These are phyloP conservation scores for Gymnobelideus leadbeateri DNA, from an alignment of 2,113 vertebrate genomes.

Conservation along the genomic window DNA sequence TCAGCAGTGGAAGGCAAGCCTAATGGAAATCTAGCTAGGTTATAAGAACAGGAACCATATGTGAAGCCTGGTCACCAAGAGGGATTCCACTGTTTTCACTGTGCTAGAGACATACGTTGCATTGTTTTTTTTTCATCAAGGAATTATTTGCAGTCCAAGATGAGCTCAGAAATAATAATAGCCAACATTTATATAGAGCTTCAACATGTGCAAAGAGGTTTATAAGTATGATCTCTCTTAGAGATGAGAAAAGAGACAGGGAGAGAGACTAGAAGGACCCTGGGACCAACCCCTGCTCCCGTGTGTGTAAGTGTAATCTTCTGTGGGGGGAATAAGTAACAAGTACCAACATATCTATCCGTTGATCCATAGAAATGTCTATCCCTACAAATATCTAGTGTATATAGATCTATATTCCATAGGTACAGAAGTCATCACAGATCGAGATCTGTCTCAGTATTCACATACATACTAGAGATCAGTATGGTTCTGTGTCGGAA, in stretches of 20 bases:
- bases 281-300: background rate
- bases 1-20: fast-evolving
- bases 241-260: background rate
- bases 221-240: background rate
- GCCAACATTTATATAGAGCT: background rate
- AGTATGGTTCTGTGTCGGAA: no score
- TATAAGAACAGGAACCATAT: fast-evolving
- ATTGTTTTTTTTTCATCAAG: fast-evolving
- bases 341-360: no score
- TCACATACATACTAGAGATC: no score
- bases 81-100: background rate
- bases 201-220: background rate
- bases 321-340: no score
- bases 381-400: no score
- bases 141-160: fast-evolving
- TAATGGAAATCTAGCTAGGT: background rate
- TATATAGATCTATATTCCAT: no score
- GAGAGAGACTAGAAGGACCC: background rate
- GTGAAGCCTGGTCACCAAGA: background rate
- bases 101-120: fast-evolving
- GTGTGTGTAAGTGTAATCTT: no score
- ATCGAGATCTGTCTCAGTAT: no score
- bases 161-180: background rate
- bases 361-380: no score
- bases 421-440: no score